Percentiles rank a stretch among this genome's conserved stretches.
Evolutionary conservation across 64 coral and sea anemone genomes (phyloP).

Genomic region (Pocillopora verrucosa): DNA sequence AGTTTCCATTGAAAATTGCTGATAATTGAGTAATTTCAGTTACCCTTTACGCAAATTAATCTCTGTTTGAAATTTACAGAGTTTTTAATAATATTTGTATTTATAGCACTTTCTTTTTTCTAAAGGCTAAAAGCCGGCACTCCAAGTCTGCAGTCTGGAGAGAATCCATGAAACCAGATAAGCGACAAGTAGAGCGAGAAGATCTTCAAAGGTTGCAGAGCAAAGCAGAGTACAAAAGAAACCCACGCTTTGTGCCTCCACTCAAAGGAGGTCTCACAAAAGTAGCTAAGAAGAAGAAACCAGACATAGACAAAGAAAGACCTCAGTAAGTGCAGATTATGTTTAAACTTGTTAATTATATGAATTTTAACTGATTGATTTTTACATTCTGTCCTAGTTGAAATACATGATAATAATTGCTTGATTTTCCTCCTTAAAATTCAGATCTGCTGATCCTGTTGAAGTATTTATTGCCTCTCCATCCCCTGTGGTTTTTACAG

Average conservation of each 20-base stretch:
- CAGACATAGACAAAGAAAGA: conserved; percentile 27
- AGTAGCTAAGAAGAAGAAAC: conserved; percentile 38
- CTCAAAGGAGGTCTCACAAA: conserved; percentile 68
- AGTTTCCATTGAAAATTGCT: no score
- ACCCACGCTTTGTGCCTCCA: conserved; percentile 95
- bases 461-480: conserved; percentile 79
- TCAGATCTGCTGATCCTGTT: conserved; percentile 35
- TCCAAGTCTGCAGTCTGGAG: conserved; percentile 68
- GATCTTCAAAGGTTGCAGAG: conserved; percentile 81
- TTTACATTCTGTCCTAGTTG: neutral
- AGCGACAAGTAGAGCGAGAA: conserved; percentile 76
- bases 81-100: no score
- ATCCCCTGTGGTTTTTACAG: conserved; percentile 79
- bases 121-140: conserved; percentile 53
- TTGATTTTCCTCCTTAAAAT: neutral
- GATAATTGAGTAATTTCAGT: no score
- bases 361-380: neutral
- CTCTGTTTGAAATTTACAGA: no score
- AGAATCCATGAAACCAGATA: conserved; percentile 89
- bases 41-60: no score
- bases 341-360: no score
- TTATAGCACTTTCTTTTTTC: neutral
- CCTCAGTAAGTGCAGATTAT: conserved; percentile 19
- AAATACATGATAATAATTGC: no score
- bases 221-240: conserved; percentile 92